Evolutionary conservation across 2,113 vertebrate species (phyloP), one percentile per base, ranked within the genome.

Genomic region (Conger conger): DNA sequence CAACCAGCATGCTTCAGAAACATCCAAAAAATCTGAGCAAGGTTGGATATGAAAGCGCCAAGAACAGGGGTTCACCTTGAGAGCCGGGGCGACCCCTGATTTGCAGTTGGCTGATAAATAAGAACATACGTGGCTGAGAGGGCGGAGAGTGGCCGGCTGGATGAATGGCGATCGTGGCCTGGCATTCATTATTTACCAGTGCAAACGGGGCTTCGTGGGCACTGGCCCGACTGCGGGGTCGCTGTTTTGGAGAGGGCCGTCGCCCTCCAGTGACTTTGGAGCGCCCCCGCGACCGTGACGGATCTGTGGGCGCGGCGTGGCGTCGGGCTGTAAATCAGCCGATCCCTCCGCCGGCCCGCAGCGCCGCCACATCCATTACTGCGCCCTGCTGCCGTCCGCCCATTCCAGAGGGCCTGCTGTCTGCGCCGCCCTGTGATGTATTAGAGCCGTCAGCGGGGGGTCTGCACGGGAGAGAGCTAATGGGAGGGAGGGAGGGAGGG

Each of bases 271-370:
- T 89, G 89, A 86, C 89, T 93, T 94, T 87, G 91, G 86, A 88
- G 84, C 87, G 86, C 89, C 89, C 94, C 89, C 95, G 92, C 94
- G 82, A 88, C 89, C 90, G 86, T 96, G 95, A 97, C 93, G 93
- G 92, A 96, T 97, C 93, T 93, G 93, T 93, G 95, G 94, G 91
- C 86, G 91, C 86, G 92, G 91, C 54, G 13, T 3, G 54, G 53
- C 16, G 54, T 57, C 2, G 54, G 54, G 18, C 89, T 92, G 91
- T 95, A 96, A 96, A 97, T 96, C 96, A 96, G 84, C 92, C 90
- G 89, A 93, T 94, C 93, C 91, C 92, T 89, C 94, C 92, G 94
- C 95, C 94, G 93, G 94, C 95, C 95, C 95, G 93, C 92, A 92
- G 92, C 92, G 93, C 90, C 92, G 89, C 92, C 23, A 13, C 83